These are phyloP conservation scores for Choristoneura rosaceana DNA, from an alignment of 2,888 invertebrate species.

Conservation along the genomic window DNA sequence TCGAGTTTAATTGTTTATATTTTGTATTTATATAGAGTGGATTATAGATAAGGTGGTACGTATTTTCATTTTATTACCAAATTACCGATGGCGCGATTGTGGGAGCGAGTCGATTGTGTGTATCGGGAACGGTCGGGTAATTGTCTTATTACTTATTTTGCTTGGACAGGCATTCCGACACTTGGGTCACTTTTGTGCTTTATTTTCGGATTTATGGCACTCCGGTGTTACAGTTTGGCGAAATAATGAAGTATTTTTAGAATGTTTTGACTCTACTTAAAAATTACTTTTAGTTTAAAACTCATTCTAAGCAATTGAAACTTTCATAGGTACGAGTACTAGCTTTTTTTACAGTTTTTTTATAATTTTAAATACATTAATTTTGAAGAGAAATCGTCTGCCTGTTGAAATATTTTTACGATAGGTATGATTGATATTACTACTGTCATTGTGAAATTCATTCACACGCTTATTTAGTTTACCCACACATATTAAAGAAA, in stretches of 20 bases:
- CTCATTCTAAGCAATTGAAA: too few species aligned
- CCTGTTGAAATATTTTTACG: too few species aligned
- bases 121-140: conserved; percentile 80
- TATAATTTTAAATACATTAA: too few species aligned
- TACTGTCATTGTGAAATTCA: too few species aligned
- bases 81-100: conserved; percentile 83
- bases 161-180: conserved; percentile 66
- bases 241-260: too few species aligned
- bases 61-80: conserved; percentile 86
- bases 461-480: too few species aligned
- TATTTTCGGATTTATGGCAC: conserved; percentile 19
- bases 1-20: conserved; percentile 72
- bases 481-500: too few species aligned
- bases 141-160: conserved; percentile 74
- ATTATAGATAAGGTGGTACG: conserved; percentile 81
- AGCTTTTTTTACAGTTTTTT: too few species aligned
- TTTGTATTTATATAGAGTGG: conserved; percentile 79
- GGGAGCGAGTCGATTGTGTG: conserved; percentile 70
- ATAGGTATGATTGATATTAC: too few species aligned
- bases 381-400: too few species aligned
- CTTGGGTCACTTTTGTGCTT: conserved; percentile 40
- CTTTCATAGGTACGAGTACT: too few species aligned
- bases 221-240: not conserved
- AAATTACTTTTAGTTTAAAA: too few species aligned
- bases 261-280: not conserved